Conservation (phyloP, 1,140 invertebrate genomes). For the Myzus persicae region DNA sequence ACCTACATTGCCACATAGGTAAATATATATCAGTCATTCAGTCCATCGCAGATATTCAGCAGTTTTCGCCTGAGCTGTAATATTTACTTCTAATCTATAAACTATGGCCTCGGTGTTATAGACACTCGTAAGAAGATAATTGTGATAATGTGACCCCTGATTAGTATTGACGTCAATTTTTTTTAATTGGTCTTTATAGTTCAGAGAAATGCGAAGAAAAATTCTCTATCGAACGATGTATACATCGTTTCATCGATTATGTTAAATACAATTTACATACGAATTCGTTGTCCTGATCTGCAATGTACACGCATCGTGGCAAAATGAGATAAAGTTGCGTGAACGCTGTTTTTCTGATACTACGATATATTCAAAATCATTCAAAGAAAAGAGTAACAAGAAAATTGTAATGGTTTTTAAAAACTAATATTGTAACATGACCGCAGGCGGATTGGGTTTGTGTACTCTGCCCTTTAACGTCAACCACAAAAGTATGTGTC, state of each 20-base stretch:
- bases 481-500: neutral
- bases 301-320: neutral
- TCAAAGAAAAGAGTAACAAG: neutral
- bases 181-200: neutral
- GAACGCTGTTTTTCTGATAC: neutral
- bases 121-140: neutral
- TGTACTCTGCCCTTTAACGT: neutral
- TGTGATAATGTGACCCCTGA: neutral
- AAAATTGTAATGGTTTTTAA: neutral
- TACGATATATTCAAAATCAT: neutral
- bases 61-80: neutral
- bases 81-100: neutral
- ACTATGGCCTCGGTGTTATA: neutral
- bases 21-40: neutral
- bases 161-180: conserved; percentile 6
- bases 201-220: neutral
- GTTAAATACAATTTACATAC: neutral
- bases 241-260: neutral
- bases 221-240: neutral
- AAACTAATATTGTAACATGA: neutral
- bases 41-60: neutral
- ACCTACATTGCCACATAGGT: neutral
- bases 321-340: neutral
- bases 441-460: neutral
- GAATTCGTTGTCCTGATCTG: neutral